These are phyloP conservation scores for Fabriciana adippe DNA, from an alignment of 2,888 invertebrate species.

Conservation along the genomic window DNA sequence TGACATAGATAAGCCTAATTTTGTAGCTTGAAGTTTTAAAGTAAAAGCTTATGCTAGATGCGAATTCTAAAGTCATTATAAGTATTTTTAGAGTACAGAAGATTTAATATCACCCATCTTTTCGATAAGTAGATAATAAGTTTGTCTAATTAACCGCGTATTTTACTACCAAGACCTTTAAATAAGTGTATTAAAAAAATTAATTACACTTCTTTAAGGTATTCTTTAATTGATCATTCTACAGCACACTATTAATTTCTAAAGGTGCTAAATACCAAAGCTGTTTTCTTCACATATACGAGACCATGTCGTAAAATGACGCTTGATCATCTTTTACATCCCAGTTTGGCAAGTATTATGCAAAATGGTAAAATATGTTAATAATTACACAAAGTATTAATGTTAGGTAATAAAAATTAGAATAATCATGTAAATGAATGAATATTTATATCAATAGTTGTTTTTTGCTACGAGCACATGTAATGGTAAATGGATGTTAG, in stretches of 20 bases:
- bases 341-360: conserved; percentile 10
- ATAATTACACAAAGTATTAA: neutral
- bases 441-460: too few relatives aligned
- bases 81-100: too few relatives aligned
- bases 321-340: neutral
- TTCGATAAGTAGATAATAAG: too few relatives aligned
- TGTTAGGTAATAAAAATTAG: neutral
- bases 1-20: too few relatives aligned
- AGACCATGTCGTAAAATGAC: conserved; percentile 16
- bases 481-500: too few relatives aligned
- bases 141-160: conserved; percentile 8
- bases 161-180: conserved; percentile 17
- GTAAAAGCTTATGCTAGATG: too few relatives aligned
- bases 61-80: too few relatives aligned
- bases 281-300: conserved; percentile 24
- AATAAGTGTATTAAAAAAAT: conserved; percentile 1
- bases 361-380: neutral
- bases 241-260: conserved; percentile 16
- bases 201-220: conserved; percentile 8
- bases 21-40: too few relatives aligned
- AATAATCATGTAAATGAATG: neutral
- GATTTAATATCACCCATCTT: too few relatives aligned
- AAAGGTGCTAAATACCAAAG: conserved; percentile 34
- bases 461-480: too few relatives aligned
- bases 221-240: conserved; percentile 23